Evolutionary conservation across 1,140 invertebrate species (phyloP).

Genomic region (Microvelia longipes): DNA sequence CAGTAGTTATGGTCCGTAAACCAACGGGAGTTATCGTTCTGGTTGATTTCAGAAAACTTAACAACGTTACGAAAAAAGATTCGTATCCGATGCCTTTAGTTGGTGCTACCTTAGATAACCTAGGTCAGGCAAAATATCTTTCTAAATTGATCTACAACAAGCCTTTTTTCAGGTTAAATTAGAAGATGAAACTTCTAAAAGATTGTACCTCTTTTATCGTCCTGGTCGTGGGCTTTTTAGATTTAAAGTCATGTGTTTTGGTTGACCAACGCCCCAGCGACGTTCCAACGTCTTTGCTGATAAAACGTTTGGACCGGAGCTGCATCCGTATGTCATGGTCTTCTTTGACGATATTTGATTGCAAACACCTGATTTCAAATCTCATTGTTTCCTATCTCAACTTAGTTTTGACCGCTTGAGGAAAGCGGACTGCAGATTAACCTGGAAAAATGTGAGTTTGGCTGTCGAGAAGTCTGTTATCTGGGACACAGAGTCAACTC

Average conservation of each 20-base stretch:
- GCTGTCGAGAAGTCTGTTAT: slow-evolving; percentile 23
- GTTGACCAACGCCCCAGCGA: no score
- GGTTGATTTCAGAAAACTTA: slow-evolving; percentile 19
- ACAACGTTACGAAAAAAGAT: slow-evolving; percentile 9
- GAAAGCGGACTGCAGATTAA: slow-evolving; percentile 23
- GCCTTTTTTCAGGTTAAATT: no score
- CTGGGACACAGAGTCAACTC: slow-evolving; percentile 26
- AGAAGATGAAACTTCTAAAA: no score
- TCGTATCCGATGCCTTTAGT: slow-evolving; percentile 23
- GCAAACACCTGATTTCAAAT: slow-evolving; percentile 15
- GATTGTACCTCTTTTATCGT: no score
- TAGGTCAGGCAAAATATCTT: no score
- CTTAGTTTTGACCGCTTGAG: slow-evolving; percentile 17
- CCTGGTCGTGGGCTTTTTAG: no score
- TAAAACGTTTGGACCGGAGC: neutral
- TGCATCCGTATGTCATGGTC: slow-evolving; percentile 5
- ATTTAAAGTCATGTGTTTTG: no score
- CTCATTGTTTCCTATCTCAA: slow-evolving; percentile 20
- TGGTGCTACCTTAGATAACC: no score
- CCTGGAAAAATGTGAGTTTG: slow-evolving; percentile 28
- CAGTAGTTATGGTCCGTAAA: slow-evolving; percentile 22
- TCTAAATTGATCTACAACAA: no score
- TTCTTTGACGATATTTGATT: slow-evolving; percentile 26
- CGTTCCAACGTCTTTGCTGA: slow-evolving; percentile 5
- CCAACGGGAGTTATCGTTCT: slow-evolving; percentile 19